These are phyloP conservation scores for Macquaria australasica DNA, from an alignment of 2,113 vertebrate species.

Conservation along the genomic window DNA sequence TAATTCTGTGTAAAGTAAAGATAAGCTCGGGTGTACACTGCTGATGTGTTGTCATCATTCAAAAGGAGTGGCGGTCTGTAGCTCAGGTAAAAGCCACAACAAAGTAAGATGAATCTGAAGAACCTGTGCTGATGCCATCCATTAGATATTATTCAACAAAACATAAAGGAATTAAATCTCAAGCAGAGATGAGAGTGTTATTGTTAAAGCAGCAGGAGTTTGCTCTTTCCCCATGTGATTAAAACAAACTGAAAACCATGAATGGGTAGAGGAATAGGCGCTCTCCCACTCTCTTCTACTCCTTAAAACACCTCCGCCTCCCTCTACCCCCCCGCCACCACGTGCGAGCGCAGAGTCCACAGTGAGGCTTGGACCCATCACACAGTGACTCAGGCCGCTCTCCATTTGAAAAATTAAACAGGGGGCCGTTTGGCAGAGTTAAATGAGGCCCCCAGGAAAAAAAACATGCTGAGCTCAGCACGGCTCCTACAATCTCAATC, in stretches of 20 bases:
- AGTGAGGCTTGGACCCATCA: slow-evolving; percentile 67
- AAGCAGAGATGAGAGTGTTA: not conserved
- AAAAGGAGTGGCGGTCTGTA: not conserved
- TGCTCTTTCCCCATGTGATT: not conserved
- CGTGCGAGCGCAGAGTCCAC: slow-evolving; percentile 28
- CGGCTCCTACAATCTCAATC: slow-evolving; percentile 80
- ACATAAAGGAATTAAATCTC: not conserved
- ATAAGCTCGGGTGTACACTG: not conserved
- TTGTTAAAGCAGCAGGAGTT: not conserved
- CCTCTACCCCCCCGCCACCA: not conserved
- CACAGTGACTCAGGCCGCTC: slow-evolving; percentile 82
- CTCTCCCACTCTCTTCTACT: slow-evolving; percentile 29
- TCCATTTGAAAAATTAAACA: slow-evolving; percentile 87
- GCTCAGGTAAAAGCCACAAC: not conserved
- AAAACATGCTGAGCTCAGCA: slow-evolving; percentile 84
- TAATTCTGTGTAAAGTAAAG: not conserved
- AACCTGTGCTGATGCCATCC: not conserved
- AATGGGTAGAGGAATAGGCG: slow-evolving; percentile 28
- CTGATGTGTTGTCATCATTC: not conserved
- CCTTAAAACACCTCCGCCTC: slow-evolving; percentile 33
- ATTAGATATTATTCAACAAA: not conserved
- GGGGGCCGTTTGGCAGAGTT: slow-evolving; percentile 73
- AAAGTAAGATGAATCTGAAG: not conserved
- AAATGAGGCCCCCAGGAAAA: slow-evolving; percentile 76
- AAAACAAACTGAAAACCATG: slow-evolving; percentile 38